Evolutionary conservation across 2,888 invertebrate species (phyloP).

Genomic region (Ceraclea dissimilis): DNA sequence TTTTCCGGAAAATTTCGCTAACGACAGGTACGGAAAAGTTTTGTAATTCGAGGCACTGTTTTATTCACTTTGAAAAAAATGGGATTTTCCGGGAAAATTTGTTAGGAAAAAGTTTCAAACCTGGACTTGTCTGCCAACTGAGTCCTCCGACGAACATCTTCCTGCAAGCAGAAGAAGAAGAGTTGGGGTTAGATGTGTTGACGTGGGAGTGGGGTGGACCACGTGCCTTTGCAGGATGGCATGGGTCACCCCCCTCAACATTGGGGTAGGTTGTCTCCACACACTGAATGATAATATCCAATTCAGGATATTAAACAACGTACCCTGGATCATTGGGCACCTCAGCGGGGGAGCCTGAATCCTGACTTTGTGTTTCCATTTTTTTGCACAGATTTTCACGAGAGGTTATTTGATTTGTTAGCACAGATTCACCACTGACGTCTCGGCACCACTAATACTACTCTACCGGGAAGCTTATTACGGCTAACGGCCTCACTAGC

Average conservation of each 20-base stretch:
- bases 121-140: slow-evolving; percentile 99
- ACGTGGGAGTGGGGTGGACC: slow-evolving; percentile 23
- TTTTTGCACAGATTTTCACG: too few species aligned
- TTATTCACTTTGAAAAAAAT: too few species aligned
- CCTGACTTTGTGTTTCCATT: slow-evolving; percentile 74
- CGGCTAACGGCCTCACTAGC: slow-evolving; percentile 54
- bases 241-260: slow-evolving; percentile 16
- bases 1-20: too few species aligned
- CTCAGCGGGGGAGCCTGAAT: slow-evolving; percentile 79
- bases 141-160: slow-evolving; percentile 99
- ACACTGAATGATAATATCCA: slow-evolving; percentile 6
- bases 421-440: slow-evolving; percentile 5
- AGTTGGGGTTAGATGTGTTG: slow-evolving; percentile 31
- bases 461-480: slow-evolving; percentile 36
- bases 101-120: slow-evolving; percentile 40
- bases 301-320: slow-evolving; percentile 1
- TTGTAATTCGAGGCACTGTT: too few species aligned
- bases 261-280: slow-evolving; percentile 15
- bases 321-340: slow-evolving; percentile 95
- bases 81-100: too few species aligned
- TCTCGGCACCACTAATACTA: slow-evolving; percentile 47
- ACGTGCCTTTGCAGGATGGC: slow-evolving; percentile 22
- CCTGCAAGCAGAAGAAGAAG: slow-evolving; percentile 74
- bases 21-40: too few species aligned
- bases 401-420: neutral